Evolutionary conservation across 2,888 invertebrate genomes (phyloP), one percentile per base, ranked within the genome.

Genomic region (Leptinotarsa juncta): DNA sequence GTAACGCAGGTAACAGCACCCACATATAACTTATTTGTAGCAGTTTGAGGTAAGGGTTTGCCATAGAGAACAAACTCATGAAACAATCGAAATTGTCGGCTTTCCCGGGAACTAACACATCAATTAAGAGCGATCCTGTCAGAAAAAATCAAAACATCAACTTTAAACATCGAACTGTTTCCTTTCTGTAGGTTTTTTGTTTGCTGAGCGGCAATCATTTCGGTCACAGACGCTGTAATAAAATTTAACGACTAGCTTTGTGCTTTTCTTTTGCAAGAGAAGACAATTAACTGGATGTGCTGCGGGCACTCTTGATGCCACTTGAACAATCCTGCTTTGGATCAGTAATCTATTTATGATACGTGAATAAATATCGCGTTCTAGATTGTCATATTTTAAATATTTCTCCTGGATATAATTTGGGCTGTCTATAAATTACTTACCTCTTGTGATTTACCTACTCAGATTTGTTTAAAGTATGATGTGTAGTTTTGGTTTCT

Each of bases 51-150:
- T 42, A 55, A 72, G 57, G 72, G 77, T 60, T 72, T 72, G 70
- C 70, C 74, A 15, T 23, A 78, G 78, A 79, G 77, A 81, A 42
- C 81, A 74, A 78, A 81, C 82, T 80, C 83, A 83, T 82, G 83
- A 84, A 84, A 85, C 83, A 82, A 83, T 83, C 83, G 81, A 80
- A 83, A 82, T 83, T 82, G 85, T 83, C 85, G 83, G 83, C 84
- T 81, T 85, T 85, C 84, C 85, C 84, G 81, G 83, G 84, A 85
- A 85, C 85, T 85, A 84, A 85, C 85, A 85, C 85, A 85, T 85
- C 85, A 85, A 85, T 85, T 85, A 85, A 85, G 78, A 77, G 79
- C 75, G 84, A 83, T 82, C 83, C 84, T 82, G 84, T 83, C 84
- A 80, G 83, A 85, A 85, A 85, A 85, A 84, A 85, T 85, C 85